A percentile compares a stretch with the other conserved stretches of the same genome.
phyloP scores from a whole-genome alignment of 2,797 vertebrate genomes.

The Gymnodraco acuticeps region DNA sequence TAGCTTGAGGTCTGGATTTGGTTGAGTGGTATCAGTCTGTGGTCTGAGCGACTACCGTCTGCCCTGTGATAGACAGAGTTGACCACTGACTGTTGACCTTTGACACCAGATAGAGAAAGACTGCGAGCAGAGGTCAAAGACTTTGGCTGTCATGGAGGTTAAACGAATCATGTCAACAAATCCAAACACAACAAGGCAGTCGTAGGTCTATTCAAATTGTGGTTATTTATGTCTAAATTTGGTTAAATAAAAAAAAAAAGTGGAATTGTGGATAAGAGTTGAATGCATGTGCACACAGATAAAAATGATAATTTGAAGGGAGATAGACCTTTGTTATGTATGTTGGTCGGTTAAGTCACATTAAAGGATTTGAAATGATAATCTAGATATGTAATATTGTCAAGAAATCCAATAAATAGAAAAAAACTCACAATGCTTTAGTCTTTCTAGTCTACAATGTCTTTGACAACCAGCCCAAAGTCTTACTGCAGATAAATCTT shows the following conservation, averaged over 20 bases:
- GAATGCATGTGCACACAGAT: background rate
- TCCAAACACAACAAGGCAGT: slow-evolving; percentile 50
- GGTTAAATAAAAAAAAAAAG: background rate
- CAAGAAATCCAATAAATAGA: background rate
- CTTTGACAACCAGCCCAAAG: too few relatives aligned
- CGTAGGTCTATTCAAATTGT: slow-evolving; percentile 11
- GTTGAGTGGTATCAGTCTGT: slow-evolving; percentile 47
- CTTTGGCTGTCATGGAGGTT: slow-evolving; percentile 48
- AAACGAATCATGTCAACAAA: slow-evolving; percentile 66
- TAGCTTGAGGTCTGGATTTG: slow-evolving; percentile 43
- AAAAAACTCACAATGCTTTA: too few relatives aligned
- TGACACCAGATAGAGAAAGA: slow-evolving; percentile 61
- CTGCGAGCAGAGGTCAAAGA: slow-evolving; percentile 53
- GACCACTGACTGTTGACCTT: slow-evolving; percentile 68
- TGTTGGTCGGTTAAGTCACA: background rate
- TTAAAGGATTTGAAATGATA: background rate
- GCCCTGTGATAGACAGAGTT: slow-evolving; percentile 56
- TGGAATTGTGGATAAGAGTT: background rate
- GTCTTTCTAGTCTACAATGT: too few relatives aligned
- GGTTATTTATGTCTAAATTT: slow-evolving; percentile 22
- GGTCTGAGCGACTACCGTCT: slow-evolving; percentile 45
- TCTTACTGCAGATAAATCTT: background rate
- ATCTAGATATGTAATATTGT: background rate
- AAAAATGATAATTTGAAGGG: background rate
- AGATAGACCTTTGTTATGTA: background rate